A percentile compares a stretch with the other conserved stretches of the same genome.
phyloP scores from a whole-genome alignment of 2,797 vertebrate species.

The Ctenopoma kingsleyae region DNA sequence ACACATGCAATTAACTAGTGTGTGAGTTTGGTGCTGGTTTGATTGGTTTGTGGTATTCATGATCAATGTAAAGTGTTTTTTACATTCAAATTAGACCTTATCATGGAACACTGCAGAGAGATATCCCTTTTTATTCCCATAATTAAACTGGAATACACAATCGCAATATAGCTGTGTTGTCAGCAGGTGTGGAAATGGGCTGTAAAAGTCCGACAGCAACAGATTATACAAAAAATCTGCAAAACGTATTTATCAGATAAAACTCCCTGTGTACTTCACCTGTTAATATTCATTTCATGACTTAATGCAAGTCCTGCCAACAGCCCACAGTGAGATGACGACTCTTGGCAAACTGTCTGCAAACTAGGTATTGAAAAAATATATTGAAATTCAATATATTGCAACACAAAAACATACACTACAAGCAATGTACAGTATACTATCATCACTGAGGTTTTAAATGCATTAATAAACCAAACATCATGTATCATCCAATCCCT shows the following conservation, averaged over 20 bases:
- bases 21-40: slow-evolving; percentile 41
- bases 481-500: too few species aligned
- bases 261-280: neutral
- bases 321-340: too few species aligned
- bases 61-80: slow-evolving; percentile 33
- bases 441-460: too few species aligned
- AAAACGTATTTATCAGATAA: slow-evolving; percentile 9
- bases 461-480: too few species aligned
- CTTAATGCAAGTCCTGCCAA: too few species aligned
- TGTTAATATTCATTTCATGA: slow-evolving; percentile 13
- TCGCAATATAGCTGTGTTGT: neutral
- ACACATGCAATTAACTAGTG: slow-evolving; percentile 69
- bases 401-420: too few species aligned
- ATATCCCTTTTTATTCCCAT: neutral
- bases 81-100: slow-evolving; percentile 17
- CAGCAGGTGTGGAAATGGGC: slow-evolving; percentile 18
- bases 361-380: too few species aligned
- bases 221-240: slow-evolving; percentile 9
- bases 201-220: neutral
- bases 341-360: too few species aligned
- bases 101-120: slow-evolving; percentile 7
- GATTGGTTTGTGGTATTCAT: slow-evolving; percentile 41
- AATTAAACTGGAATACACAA: slow-evolving; percentile 13
- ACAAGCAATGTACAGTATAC: too few species aligned
- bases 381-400: too few species aligned